A percentile compares a stretch with the other conserved stretches of the same genome.
Conservation (phyloP, 1,140 invertebrate species). For the Drosophila fuyamai region DNA sequence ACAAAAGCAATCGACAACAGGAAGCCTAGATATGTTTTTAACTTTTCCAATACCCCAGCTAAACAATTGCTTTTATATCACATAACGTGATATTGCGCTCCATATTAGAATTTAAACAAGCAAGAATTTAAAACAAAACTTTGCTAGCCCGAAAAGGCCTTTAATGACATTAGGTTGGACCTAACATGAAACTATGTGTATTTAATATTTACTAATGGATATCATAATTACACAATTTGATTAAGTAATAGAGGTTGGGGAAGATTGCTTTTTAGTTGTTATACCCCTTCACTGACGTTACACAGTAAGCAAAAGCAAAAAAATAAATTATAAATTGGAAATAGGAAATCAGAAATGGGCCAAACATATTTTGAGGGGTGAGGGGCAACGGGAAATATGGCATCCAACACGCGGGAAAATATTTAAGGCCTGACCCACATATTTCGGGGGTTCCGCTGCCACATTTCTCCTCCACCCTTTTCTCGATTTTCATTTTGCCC, state of each 20-base stretch:
- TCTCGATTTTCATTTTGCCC: background rate
- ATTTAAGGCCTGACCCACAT: conserved; percentile 36
- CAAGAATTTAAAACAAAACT: too few relatives aligned
- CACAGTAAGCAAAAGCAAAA: conserved; percentile 9
- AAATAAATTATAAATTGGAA: conserved; percentile 28
- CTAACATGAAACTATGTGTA: too few relatives aligned
- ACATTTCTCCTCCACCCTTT: background rate
- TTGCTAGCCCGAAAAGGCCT: too few relatives aligned
- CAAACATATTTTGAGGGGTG: conserved; percentile 11
- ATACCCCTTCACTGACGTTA: too few relatives aligned
- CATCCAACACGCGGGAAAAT: conserved; percentile 39
- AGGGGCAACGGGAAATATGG: conserved; percentile 20
- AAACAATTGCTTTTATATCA: background rate
- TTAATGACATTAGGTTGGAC: too few relatives aligned
- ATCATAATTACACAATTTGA: too few relatives aligned
- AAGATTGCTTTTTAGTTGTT: too few relatives aligned
- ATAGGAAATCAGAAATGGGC: conserved; percentile 39
- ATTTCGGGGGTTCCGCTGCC: conserved; percentile 7
- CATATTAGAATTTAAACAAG: background rate
- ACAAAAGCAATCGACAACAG: conserved; percentile 33
- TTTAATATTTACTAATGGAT: too few relatives aligned
- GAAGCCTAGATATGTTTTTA: conserved; percentile 12
- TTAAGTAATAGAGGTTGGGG: too few relatives aligned
- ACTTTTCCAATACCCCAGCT: conserved; percentile 18
- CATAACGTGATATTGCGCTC: conserved; percentile 13